Evolutionary conservation across 35 echinoderm and acorn worm species (phyloP).

Genomic region (Hemicentrotus pulcherrimus): DNA sequence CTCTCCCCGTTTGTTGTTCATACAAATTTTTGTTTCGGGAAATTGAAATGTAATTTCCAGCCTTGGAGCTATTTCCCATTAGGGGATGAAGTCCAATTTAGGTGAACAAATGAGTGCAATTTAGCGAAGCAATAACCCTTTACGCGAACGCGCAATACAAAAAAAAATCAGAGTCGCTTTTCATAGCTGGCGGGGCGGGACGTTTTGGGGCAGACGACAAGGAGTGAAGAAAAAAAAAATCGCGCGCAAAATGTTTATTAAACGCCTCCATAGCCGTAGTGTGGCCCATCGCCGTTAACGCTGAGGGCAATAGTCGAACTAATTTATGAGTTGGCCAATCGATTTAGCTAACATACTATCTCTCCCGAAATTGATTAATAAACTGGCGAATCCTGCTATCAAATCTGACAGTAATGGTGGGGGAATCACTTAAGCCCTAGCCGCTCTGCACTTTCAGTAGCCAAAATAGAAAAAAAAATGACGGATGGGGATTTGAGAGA

Average conservation of each 20-base stretch:
- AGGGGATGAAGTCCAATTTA: constrained; percentile 40
- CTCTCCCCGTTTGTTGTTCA: not conserved
- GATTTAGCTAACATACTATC: constrained; percentile 30
- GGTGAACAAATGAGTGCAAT: constrained; percentile 52
- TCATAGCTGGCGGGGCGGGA: constrained; percentile 14
- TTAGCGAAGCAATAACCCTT: constrained; percentile 35
- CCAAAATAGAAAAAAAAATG: not conserved
- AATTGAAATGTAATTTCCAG: constrained; percentile 36
- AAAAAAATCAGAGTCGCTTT: constrained; percentile 10
- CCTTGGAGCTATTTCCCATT: constrained; percentile 30
- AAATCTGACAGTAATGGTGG: constrained; percentile 44
- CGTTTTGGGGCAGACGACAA: not conserved
- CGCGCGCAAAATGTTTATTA: constrained; percentile 21
- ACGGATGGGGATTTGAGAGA: constrained; percentile 6
- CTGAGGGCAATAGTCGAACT: constrained; percentile 10
- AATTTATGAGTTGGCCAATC: not conserved
- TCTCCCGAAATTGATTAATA: constrained; percentile 32
- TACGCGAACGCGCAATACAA: not conserved
- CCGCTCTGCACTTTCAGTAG: constrained; percentile 20
- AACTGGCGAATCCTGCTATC: constrained; percentile 6
- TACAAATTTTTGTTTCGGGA: constrained; percentile 28
- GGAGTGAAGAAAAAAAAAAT: not conserved
- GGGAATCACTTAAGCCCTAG: constrained; percentile 5
- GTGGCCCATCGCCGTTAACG: not conserved
- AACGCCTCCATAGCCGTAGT: not conserved